These are phyloP conservation scores for Steatornis caripensis DNA, from an alignment of 2,113 vertebrate species.

Conservation along the genomic window DNA sequence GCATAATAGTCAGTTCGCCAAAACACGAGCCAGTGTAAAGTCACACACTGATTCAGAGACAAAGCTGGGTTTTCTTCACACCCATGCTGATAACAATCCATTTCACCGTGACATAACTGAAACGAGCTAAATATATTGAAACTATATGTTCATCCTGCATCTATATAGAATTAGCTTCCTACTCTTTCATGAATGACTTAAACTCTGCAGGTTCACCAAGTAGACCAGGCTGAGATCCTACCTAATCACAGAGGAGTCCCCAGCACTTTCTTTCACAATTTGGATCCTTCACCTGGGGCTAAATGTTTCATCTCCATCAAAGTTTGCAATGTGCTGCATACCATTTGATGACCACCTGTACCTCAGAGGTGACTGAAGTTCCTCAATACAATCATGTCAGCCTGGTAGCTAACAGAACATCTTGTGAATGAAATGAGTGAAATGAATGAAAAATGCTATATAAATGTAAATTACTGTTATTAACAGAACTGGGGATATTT, in stretches of 20 bases:
- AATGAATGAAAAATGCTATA: background rate
- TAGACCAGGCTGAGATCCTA: background rate
- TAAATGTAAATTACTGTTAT: background rate
- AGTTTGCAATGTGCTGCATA: background rate
- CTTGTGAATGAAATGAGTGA: background rate
- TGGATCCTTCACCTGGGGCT: background rate
- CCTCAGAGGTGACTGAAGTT: background rate
- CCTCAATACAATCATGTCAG: background rate
- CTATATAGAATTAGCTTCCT: background rate
- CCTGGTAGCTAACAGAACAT: background rate
- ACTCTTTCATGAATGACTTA: background rate
- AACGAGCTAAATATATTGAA: background rate
- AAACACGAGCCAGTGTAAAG: background rate
- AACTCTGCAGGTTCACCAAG: background rate
- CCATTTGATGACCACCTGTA: background rate
- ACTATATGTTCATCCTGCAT: background rate
- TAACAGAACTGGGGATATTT: background rate
- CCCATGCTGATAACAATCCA: background rate
- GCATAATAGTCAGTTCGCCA: accelerated
- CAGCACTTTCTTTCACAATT: accelerated
- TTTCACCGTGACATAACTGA: background rate
- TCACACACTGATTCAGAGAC: background rate
- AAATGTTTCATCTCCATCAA: background rate
- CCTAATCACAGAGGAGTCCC: background rate
- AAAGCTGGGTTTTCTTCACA: background rate